These are phyloP conservation scores for Vulpes ferrilata DNA, from an alignment of 2,113 vertebrate species.

Conservation along the genomic window DNA sequence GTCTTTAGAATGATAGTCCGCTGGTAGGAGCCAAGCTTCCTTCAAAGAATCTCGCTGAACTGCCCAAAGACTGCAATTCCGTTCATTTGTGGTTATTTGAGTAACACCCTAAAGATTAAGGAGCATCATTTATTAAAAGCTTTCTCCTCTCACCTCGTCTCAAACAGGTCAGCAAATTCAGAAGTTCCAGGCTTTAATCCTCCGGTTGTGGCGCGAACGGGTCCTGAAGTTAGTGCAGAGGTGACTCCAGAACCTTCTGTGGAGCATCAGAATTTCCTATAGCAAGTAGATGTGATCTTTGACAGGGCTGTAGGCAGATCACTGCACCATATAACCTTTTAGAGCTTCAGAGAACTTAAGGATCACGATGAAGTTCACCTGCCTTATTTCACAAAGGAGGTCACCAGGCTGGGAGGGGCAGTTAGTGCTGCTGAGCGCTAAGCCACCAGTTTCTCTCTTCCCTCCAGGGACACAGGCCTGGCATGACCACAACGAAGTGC, in stretches of 20 bases:
- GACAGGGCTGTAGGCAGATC: not conserved
- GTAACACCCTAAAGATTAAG: constrained; percentile 47
- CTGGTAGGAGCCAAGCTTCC: constrained; percentile 45
- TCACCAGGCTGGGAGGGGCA: not conserved
- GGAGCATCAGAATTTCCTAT: not conserved
- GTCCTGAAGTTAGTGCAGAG: not conserved
- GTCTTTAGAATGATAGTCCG: constrained; percentile 54
- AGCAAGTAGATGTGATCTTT: not conserved
- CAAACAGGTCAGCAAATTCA: constrained; percentile 37
- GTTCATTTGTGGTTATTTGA: constrained; percentile 44
- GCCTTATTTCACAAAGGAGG: not conserved
- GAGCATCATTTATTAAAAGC: not conserved
- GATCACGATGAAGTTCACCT: not conserved
- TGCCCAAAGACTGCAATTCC: constrained; percentile 47
- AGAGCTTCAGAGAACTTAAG: not conserved
- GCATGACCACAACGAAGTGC: not conserved
- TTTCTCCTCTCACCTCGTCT: constrained; percentile 25
- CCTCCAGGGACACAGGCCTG: not conserved
- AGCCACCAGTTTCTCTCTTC: not conserved
- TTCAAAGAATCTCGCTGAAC: constrained; percentile 59
- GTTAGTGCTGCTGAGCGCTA: not conserved
- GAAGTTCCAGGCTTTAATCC: not conserved
- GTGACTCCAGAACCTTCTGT: not conserved
- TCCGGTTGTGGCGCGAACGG: not conserved
- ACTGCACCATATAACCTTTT: not conserved